Evolutionary conservation across 2,113 vertebrate genomes (phyloP).

Genomic region (Gnathonemus longibarbis): DNA sequence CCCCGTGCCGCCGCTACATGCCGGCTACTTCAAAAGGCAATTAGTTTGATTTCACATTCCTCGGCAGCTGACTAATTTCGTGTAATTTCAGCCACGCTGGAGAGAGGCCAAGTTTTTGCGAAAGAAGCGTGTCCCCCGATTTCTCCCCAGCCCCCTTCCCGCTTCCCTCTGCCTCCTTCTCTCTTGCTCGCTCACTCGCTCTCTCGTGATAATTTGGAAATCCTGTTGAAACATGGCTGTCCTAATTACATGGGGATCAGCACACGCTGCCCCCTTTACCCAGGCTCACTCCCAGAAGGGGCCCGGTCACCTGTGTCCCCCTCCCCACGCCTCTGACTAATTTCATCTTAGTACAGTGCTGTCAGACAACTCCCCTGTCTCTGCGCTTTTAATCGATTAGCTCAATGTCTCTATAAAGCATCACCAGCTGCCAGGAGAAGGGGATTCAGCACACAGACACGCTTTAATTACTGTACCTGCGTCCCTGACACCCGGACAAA

Average conservation of each 20-base stretch:
- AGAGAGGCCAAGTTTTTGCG: constrained; percentile 72
- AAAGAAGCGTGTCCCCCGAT: constrained; percentile 53
- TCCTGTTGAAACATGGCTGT: constrained; percentile 75
- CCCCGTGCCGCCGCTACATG: constrained; percentile 37
- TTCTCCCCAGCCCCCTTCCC: constrained; percentile 22
- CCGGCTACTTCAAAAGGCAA: constrained; percentile 73
- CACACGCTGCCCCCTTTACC: constrained; percentile 68
- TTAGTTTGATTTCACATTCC: constrained; percentile 85
- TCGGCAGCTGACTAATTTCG: constrained; percentile 78
- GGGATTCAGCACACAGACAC: constrained; percentile 74
- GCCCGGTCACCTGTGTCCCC: constrained; percentile 77
- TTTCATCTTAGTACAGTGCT: constrained; percentile 86
- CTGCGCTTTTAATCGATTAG: constrained; percentile 95
- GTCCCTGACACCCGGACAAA: constrained; percentile 66
- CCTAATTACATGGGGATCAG: constrained; percentile 83
- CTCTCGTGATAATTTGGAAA: constrained; percentile 73
- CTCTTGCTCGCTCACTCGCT: constrained; percentile 7
- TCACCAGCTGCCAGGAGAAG: constrained; percentile 81
- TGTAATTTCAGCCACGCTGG: constrained; percentile 77
- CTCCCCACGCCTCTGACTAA: constrained; percentile 75
- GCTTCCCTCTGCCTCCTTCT: constrained; percentile 23
- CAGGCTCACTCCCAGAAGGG: constrained; percentile 68
- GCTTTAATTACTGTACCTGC: constrained; percentile 81
- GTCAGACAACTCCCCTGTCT: constrained; percentile 90
- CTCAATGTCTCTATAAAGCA: constrained; percentile 88